phyloP scores from a whole-genome alignment of 2,888 invertebrate species.

The Meloe dianella region DNA sequence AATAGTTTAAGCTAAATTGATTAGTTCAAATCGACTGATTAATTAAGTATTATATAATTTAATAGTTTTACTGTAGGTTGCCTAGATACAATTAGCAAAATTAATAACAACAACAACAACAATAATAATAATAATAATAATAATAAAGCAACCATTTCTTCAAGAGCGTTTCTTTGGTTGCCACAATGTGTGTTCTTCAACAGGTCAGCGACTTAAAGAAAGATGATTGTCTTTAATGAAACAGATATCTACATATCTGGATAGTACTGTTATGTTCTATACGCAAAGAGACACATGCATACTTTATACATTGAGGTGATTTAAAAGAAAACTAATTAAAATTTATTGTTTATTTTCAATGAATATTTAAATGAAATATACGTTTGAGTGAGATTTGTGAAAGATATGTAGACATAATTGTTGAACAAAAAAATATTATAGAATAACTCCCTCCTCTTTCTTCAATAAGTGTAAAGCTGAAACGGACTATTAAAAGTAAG shows the following conservation, averaged over 20 bases:
- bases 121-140: background rate
- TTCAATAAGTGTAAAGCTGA: conserved; percentile 25
- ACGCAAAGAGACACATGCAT: background rate
- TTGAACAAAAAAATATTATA: background rate
- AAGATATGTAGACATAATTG: background rate
- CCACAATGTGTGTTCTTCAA: conserved; percentile 10
- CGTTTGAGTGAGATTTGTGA: conserved; percentile 4
- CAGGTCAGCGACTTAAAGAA: conserved; percentile 11
- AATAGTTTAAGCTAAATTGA: too few relatives aligned
- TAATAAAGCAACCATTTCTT: conserved; percentile 21
- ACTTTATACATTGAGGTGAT: background rate
- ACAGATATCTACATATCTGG: background rate
- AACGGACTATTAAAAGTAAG: conserved; percentile 36
- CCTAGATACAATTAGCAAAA: background rate
- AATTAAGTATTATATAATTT: too few relatives aligned
- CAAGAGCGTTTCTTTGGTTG: conserved; percentile 25
- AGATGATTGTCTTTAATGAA: conserved; percentile 7
- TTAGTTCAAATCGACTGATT: too few relatives aligned
- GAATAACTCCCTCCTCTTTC: conserved; percentile 20
- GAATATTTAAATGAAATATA: background rate
- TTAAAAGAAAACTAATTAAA: background rate
- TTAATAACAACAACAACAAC: background rate
- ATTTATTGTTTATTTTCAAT: background rate
- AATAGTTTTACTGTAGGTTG: too few relatives aligned
- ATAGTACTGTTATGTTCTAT: background rate